Evolutionary conservation across 2,888 invertebrate species (phyloP).

Genomic region (Lasioglossum oenotherae): DNA sequence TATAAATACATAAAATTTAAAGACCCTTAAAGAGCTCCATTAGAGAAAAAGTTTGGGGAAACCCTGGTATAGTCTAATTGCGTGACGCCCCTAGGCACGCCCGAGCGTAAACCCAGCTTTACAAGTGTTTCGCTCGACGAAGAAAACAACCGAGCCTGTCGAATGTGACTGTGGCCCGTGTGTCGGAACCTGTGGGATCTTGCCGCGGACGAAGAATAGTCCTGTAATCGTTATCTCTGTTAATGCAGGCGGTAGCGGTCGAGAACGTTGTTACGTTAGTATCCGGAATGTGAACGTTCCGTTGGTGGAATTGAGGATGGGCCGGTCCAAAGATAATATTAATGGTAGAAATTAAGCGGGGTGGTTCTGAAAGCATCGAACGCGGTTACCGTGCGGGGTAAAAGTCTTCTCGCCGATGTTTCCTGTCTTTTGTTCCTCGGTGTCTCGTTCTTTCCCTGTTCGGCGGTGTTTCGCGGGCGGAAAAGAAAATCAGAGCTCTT

Average conservation of each 20-base stretch:
- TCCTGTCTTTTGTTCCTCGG: conserved; percentile 18
- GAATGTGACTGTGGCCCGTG: neutral
- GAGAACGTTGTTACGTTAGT: conserved; percentile 11
- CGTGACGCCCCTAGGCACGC: no score
- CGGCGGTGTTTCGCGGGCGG: neutral
- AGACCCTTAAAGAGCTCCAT: no score
- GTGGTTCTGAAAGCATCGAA: neutral
- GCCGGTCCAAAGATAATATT: conserved; percentile 33
- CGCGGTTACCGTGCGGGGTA: neutral
- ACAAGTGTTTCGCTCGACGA: neutral
- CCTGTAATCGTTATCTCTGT: conserved; percentile 34
- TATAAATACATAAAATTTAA: no score
- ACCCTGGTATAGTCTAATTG: no score
- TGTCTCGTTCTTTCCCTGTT: neutral
- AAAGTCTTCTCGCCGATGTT: conserved; percentile 19
- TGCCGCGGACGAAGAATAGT: neutral
- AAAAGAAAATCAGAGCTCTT: conserved; percentile 48
- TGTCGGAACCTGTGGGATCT: neutral
- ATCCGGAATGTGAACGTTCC: neutral
- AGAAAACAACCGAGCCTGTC: neutral
- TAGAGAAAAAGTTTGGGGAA: no score
- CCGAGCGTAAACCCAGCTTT: neutral
- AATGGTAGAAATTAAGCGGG: conserved; percentile 34
- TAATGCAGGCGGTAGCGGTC: conserved; percentile 24
- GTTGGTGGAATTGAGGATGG: conserved; percentile 5